Conservation (phyloP, 2,888 invertebrate species). For the Criorhina ranunculi region DNA sequence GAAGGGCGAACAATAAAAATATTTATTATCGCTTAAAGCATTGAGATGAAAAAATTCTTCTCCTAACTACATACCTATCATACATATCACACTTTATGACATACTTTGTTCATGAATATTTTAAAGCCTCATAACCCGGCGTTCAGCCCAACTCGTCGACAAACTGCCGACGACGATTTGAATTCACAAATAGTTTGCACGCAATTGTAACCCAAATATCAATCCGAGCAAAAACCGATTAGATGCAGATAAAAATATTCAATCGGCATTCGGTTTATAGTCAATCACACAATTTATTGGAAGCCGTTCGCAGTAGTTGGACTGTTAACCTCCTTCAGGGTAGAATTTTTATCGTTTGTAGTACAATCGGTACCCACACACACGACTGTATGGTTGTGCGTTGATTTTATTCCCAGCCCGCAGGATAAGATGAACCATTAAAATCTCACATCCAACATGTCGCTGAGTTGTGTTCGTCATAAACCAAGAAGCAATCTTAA, state of each 20-base stretch:
- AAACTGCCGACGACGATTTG: background rate
- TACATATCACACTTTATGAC: slow-evolving; percentile 23
- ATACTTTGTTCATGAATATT: slow-evolving; percentile 47
- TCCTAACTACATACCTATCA: background rate
- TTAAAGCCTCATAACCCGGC: slow-evolving; percentile 29
- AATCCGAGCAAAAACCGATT: slow-evolving; percentile 50
- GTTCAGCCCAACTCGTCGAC: background rate
- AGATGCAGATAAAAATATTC: slow-evolving; percentile 72
- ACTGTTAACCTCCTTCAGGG: slow-evolving; percentile 45
- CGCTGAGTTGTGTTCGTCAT: slow-evolving; percentile 21
- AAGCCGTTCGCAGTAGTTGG: slow-evolving; percentile 32
- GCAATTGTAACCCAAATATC: slow-evolving; percentile 53
- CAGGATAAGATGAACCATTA: slow-evolving; percentile 41
- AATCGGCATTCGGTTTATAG: slow-evolving; percentile 68
- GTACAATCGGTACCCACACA: slow-evolving; percentile 10
- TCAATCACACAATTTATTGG: slow-evolving; percentile 65
- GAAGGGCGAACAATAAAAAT: slow-evolving; percentile 13
- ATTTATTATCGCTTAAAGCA: slow-evolving; percentile 8
- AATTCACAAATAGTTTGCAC: slow-evolving; percentile 47
- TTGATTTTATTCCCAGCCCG: slow-evolving; percentile 7
- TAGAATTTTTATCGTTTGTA: slow-evolving; percentile 33
- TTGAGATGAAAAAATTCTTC: slow-evolving; percentile 6
- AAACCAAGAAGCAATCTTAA: slow-evolving; percentile 47
- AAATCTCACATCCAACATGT: slow-evolving; percentile 50
- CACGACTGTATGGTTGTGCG: background rate